Evolutionary conservation across 2,797 vertebrate species (phyloP), one percentile per base, ranked within the genome.

Genomic region (Acomys russatus): DNA sequence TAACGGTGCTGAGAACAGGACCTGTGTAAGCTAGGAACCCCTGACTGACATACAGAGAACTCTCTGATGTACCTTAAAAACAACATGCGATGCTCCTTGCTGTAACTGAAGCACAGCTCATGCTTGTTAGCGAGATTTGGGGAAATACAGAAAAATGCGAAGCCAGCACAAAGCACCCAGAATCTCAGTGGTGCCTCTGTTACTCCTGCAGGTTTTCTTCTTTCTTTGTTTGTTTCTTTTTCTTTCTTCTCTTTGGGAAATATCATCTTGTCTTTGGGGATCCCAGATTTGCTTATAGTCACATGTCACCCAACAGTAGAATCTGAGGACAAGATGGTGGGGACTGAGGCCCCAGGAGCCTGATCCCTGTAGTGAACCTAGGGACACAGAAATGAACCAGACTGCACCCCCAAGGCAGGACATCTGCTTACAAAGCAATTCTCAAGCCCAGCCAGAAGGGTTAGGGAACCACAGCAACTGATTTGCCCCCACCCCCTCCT

Each of bases 51-150:
- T 51, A 33, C 3, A 1, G 9, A 44, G 70, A 61, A 17, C 22
- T 51, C 59, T 49, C 70, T 14, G 0, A 54, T 1, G 0, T 3
- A 15, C 22, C 82, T 68, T 73, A 5, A 20, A 82, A 88, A 15
- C 4, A 28, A 28, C 3, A 18, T 10, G 18, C 20, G 9, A 9
- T 20, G 76, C 9, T n/a, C 49, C 61, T 25, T 12, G 7, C 38
- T 78, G 35, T 7, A 38, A 35, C 23, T 23, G 22, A 18, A 61
- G 14, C 68, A 15, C 17, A 80, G 20, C 30, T 9, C 14, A 0
- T 2, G 49, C 38, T 73, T 22, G 0, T 2, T 9, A 66, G n/a
- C 64, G 38, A 73, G 0, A 1, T 11, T 8, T 25, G 3, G 23
- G 79, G 18, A 89, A 70, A 77, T 1, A 49, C 20, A 38, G 70